A percentile compares a stretch with the other conserved stretches of the same genome.
phyloP scores from a whole-genome alignment of 2,888 invertebrate species.

The Scaptomyza tumidula region DNA sequence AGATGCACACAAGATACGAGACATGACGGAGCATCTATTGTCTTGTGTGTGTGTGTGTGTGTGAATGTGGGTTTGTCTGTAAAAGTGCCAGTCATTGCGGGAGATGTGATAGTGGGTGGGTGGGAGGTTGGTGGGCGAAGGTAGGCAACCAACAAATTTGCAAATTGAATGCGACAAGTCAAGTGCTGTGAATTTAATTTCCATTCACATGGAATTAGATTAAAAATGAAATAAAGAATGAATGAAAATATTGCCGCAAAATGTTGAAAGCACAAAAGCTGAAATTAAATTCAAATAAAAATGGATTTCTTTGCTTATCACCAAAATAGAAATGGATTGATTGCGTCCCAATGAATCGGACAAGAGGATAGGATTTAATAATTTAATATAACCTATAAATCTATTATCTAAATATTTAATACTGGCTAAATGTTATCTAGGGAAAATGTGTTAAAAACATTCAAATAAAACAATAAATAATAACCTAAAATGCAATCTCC shows the following conservation, averaged over 20 bases:
- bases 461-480: no score
- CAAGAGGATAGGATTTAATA: no score
- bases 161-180: constrained; percentile 78
- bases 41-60: constrained; percentile 17
- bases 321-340: constrained; percentile 1
- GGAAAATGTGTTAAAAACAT: no score
- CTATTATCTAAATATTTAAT: no score
- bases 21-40: constrained; percentile 54
- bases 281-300: constrained; percentile 8
- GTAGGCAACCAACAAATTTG: constrained; percentile 44
- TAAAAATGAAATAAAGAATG: constrained; percentile 38
- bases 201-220: constrained; percentile 68
- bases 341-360: neutral
- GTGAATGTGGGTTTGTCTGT: constrained; percentile 7
- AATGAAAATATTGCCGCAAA: constrained; percentile 25
- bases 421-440: no score
- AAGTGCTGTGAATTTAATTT: constrained; percentile 77
- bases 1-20: constrained; percentile 45
- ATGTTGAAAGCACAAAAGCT: constrained; percentile 19
- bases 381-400: no score
- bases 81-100: constrained; percentile 41
- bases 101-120: neutral
- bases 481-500: no score
- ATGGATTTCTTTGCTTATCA: neutral
- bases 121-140: constrained; percentile 4